phyloP scores from a whole-genome alignment of 1,140 invertebrate genomes.

The Episyrphus balteatus region DNA sequence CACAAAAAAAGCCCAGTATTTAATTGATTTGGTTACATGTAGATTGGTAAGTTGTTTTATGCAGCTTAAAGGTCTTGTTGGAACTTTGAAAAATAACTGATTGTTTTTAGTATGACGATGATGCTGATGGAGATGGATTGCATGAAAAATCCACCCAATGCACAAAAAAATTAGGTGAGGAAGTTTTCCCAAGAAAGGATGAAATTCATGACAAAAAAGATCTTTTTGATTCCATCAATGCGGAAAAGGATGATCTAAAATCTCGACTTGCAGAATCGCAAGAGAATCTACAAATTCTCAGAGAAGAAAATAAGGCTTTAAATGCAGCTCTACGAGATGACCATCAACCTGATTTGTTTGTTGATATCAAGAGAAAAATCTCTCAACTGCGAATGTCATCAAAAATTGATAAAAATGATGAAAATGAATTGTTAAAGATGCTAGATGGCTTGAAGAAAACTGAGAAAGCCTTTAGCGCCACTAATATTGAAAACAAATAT shows the following conservation, averaged over 20 bases:
- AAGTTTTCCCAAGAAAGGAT: too few relatives aligned
- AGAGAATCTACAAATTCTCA: constrained; percentile 11
- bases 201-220: too few relatives aligned
- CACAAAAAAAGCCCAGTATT: constrained; percentile 20
- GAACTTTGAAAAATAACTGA: not conserved
- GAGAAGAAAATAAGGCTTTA: constrained; percentile 17
- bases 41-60: constrained; percentile 8
- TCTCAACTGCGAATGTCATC: constrained; percentile 12
- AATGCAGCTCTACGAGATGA: constrained; percentile 24
- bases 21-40: constrained; percentile 23
- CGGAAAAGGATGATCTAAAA: constrained; percentile 18
- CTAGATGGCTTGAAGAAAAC: constrained; percentile 21
- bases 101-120: not conserved
- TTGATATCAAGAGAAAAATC: constrained; percentile 18
- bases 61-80: not conserved
- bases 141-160: constrained; percentile 4
- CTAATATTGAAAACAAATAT: constrained; percentile 21
- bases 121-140: not conserved
- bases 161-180: constrained; percentile 14
- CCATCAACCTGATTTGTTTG: constrained; percentile 8
- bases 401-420: constrained; percentile 20
- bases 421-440: constrained; percentile 14
- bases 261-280: constrained; percentile 10
- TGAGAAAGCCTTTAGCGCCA: constrained; percentile 23
- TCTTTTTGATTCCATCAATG: constrained; percentile 14